phyloP scores from a whole-genome alignment of 2,797 vertebrate genomes.

The Brachyalestes nurse region DNA sequence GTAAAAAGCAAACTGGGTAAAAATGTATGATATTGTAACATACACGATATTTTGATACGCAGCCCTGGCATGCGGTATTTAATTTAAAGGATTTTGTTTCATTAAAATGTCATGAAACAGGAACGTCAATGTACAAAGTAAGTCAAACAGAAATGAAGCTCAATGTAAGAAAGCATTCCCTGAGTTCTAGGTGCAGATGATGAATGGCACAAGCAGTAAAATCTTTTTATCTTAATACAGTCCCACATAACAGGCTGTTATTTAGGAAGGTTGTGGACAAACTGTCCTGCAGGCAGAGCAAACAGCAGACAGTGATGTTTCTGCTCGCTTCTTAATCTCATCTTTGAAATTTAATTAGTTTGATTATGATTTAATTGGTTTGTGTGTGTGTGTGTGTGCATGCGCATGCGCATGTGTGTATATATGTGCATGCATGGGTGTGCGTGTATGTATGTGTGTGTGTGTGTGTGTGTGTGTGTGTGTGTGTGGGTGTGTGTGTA shows the following conservation, averaged over 20 bases:
- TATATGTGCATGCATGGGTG: neutral
- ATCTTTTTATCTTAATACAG: neutral
- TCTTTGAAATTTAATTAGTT: neutral
- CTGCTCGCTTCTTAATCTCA: neutral
- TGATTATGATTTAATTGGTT: neutral
- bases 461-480: no score
- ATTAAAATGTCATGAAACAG: no score
- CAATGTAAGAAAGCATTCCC: constrained; percentile 71
- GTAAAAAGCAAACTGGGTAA: no score
- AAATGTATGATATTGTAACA: no score
- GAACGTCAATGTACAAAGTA: no score
- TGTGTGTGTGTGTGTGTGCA: constrained; percentile 19
- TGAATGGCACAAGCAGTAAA: neutral
- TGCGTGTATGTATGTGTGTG: no score
- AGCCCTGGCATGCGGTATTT: no score
- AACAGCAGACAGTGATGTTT: neutral
- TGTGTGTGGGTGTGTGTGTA: no score
- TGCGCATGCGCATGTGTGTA: no score
- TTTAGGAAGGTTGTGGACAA: neutral
- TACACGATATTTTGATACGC: no score
- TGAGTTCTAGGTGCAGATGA: constrained; percentile 70
- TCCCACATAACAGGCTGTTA: neutral
- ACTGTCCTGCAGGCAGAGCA: neutral
- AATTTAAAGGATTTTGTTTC: no score
- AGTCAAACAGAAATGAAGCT: constrained; percentile 63